phyloP scores from a whole-genome alignment of 2,797 vertebrate species.

The Rachycentron canadum region DNA sequence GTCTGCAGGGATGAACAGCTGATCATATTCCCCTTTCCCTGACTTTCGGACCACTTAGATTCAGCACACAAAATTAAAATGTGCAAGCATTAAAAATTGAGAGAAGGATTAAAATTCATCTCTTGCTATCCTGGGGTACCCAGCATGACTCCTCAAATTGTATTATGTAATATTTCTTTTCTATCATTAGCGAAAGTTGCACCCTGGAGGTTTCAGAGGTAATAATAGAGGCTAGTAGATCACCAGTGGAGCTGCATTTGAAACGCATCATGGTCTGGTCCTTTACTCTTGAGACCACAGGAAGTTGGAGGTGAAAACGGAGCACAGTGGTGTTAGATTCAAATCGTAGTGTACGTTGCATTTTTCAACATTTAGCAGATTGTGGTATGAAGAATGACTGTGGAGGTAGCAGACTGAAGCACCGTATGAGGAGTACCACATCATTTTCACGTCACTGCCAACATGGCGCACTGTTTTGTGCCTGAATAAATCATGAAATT shows the following conservation, averaged over 20 bases:
- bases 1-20: background rate
- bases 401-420: background rate
- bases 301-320: background rate
- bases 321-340: background rate
- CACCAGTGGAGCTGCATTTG: conserved; percentile 1
- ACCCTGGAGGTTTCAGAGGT: conserved; percentile 30
- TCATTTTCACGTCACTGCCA: conserved; percentile 63
- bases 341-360: background rate
- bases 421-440: conserved; percentile 4
- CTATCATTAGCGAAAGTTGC: conserved; percentile 24
- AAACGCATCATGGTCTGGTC: conserved; percentile 8
- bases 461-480: conserved; percentile 67
- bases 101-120: conserved; percentile 1
- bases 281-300: conserved; percentile 20
- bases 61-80: conserved; percentile 4
- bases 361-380: background rate
- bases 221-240: background rate
- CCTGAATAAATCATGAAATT: conserved; percentile 90
- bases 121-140: background rate
- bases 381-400: background rate
- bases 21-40: background rate
- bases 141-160: conserved; percentile 25
- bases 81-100: background rate
- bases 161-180: conserved; percentile 44
- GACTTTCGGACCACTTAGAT: background rate